Percentiles rank a stretch among this genome's conserved stretches.
Conservation (phyloP, 2,888 invertebrate species). For the Lagria hirta region DNA sequence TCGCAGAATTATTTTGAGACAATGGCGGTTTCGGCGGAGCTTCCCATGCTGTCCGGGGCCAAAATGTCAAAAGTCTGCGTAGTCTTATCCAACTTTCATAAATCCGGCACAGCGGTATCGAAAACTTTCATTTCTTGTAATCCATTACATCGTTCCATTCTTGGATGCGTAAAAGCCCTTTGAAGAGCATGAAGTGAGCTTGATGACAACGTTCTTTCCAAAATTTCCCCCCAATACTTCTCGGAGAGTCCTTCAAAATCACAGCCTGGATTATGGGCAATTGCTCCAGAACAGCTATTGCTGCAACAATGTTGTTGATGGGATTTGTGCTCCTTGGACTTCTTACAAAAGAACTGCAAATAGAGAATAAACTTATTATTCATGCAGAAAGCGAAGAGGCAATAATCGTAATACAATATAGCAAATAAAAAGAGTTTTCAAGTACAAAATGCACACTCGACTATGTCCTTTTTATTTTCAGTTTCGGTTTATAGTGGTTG, state of each 20-base stretch:
- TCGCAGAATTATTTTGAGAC: slow-evolving; percentile 44
- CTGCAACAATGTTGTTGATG: slow-evolving; percentile 46
- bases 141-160: slow-evolving; percentile 50
- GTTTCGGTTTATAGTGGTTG: no score
- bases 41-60: slow-evolving; percentile 47
- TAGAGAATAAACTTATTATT: no score
- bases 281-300: slow-evolving; percentile 36
- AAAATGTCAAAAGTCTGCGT: slow-evolving; percentile 51
- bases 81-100: slow-evolving; percentile 55
- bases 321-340: slow-evolving; percentile 34
- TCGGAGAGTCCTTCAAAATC: slow-evolving; percentile 59
- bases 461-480: no score
- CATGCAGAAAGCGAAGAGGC: no score
- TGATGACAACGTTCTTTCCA: slow-evolving; percentile 76
- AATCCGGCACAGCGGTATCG: slow-evolving; percentile 51
- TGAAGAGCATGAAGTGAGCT: slow-evolving; percentile 68
- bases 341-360: slow-evolving; percentile 47
- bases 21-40: slow-evolving; percentile 46
- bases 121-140: slow-evolving; percentile 49
- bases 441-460: no score
- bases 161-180: slow-evolving; percentile 43
- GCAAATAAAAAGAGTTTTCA: no score
- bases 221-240: slow-evolving; percentile 66
- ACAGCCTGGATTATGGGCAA: slow-evolving; percentile 54
- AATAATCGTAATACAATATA: no score